Base-by-base conservation (phyloP, 2,113 vertebrate genomes). In the Anolis sagrei region DNA sequence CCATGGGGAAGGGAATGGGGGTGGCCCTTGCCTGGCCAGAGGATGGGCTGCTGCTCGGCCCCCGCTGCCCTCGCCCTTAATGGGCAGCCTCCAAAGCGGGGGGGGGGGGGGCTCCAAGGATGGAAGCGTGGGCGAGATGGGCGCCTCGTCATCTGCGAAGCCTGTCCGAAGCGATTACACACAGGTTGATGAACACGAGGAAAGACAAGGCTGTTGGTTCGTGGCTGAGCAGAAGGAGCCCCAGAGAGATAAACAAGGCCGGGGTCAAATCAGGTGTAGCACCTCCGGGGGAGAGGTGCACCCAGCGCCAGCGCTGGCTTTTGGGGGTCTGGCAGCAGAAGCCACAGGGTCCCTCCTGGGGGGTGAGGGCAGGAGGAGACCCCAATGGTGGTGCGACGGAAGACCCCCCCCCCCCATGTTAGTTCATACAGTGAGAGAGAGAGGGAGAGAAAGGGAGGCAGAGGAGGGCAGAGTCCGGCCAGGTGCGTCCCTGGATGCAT, bases 401-500 rank as follows among this genome's bases (percentile, higher is more conserved):
- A 54, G 70, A 7, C 11, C 62, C 5, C 11, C 5, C n/a, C n/a
- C n/a, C n/a, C n/a, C n/a, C n/a, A n/a, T 7, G 27, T 44, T 10
- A 7, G 51, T 18, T 29, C 88, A 83, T 11, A 7, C 1, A 39
- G 69, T 39, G 87, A 81, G 84, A 61, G 76, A 84, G 13, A 7
- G 74, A 32, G 7, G 58, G 49, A 58, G 36, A 70, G 1, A 29
- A 29, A 84, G 13, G 10, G 76, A 86, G 19, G 3, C 13, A 90
- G 82, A 83, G 61, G 87, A 48, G 18, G 88, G 25, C 79, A 44
- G 39, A 44, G 39, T 5, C 39, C 5, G 39, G 39, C 39, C 39
- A 44, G 39, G 39, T 44, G 39, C 39, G 39, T 44, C 39, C 39
- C 90, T 82, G 1, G 95, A 95, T 91, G 93, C 95, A 97, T 95